phyloP scores from a whole-genome alignment of 2,113 vertebrate species.

The Mus spicilegus region DNA sequence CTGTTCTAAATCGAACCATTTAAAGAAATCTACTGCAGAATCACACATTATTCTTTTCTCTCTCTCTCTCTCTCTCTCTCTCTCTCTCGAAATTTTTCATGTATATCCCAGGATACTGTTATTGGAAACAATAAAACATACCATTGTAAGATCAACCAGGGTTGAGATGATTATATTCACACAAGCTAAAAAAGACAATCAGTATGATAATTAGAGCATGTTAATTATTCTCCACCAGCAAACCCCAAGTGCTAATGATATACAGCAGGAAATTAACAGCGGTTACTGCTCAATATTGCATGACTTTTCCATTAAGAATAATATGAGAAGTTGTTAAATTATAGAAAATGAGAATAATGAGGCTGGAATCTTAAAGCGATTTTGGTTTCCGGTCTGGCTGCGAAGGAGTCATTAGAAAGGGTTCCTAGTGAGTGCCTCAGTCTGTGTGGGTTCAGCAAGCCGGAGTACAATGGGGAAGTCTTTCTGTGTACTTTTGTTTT shows the following conservation, averaged over 20 bases:
- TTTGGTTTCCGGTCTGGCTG: constrained; percentile 77
- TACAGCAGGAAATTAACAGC: constrained; percentile 91
- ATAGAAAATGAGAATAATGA: constrained; percentile 90
- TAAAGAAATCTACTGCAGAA: constrained; percentile 79
- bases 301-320: constrained; percentile 92
- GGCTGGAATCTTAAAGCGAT: constrained; percentile 86
- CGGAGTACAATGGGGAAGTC: constrained; percentile 44
- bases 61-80: too few relatives aligned
- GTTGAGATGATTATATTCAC: constrained; percentile 85
- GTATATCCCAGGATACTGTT: constrained; percentile 80
- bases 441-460: constrained; percentile 15
- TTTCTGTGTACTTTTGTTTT: constrained; percentile 77
- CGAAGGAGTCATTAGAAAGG: constrained; percentile 77
- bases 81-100: not conserved
- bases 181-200: constrained; percentile 87
- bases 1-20: constrained; percentile 81
- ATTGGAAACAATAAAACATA: constrained; percentile 83
- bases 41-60: constrained; percentile 13
- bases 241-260: constrained; percentile 91
- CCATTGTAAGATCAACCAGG: constrained; percentile 83
- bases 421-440: constrained; percentile 55
- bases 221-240: constrained; percentile 89
- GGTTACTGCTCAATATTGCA: constrained; percentile 93
- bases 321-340: constrained; percentile 91
- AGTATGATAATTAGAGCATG: constrained; percentile 88